These are phyloP conservation scores for Tachystola acroxantha DNA, from an alignment of 2,888 invertebrate genomes.

Conservation along the genomic window DNA sequence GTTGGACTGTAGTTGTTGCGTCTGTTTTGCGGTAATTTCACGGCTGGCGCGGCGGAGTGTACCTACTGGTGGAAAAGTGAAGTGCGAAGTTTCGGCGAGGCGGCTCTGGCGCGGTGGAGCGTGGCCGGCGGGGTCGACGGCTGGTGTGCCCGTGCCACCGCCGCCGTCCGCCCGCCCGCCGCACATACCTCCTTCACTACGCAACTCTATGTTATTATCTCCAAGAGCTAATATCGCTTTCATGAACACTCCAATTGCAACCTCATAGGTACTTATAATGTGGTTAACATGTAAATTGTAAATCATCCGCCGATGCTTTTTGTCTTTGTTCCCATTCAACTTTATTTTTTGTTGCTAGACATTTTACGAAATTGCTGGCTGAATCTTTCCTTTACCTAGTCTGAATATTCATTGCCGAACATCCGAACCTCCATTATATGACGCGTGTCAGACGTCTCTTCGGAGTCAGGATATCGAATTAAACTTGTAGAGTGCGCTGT, in stretches of 20 bases:
- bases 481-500: neutral
- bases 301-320: neutral
- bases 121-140: constrained; percentile 63
- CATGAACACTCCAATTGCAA: neutral
- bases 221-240: constrained; percentile 7
- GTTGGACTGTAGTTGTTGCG: constrained; percentile 42
- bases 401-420: neutral
- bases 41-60: constrained; percentile 57
- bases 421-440: neutral
- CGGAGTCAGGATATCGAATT: neutral
- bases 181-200: constrained; percentile 11
- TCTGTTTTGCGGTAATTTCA: constrained; percentile 72
- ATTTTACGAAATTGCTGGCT: too few relatives aligned
- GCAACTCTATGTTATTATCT: constrained; percentile 5
- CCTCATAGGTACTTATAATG: neutral
- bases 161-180: constrained; percentile 24
- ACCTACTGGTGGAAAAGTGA: constrained; percentile 70
- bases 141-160: constrained; percentile 24
- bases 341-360: too few relatives aligned
- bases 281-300: neutral
- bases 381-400: too few relatives aligned
- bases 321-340: too few relatives aligned
- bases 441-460: neutral
- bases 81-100: constrained; percentile 75
- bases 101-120: constrained; percentile 53